phyloP scores from a whole-genome alignment of 2,888 invertebrate species.

The Callyntrura sp. region DNA sequence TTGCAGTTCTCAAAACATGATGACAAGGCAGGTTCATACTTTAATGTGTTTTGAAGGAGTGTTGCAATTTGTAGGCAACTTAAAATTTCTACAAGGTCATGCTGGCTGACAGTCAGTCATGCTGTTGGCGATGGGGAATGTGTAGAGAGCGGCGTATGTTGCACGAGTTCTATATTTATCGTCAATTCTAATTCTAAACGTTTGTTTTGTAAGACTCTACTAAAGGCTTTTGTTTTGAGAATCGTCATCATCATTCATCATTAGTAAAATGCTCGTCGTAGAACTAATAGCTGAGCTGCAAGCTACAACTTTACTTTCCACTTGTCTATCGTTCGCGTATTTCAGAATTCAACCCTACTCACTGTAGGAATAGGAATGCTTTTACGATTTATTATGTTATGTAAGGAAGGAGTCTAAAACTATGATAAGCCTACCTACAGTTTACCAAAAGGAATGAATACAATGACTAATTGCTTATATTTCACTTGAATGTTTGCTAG shows the following conservation, averaged over 20 bases:
- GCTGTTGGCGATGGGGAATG: not conserved
- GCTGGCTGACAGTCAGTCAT: conserved; percentile 17
- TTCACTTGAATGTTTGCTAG: too few relatives aligned
- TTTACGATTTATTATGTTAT: not conserved
- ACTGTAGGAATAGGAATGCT: too few relatives aligned
- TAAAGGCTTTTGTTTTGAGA: conserved; percentile 2
- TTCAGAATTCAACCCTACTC: not conserved
- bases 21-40: not conserved
- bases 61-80: not conserved
- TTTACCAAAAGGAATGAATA: too few relatives aligned
- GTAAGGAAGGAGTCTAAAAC: conserved; percentile 31
- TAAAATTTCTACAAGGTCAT: conserved; percentile 48
- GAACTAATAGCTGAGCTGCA: too few relatives aligned
- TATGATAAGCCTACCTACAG: not conserved
- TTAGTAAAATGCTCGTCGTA: not conserved
- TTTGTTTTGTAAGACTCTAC: conserved; percentile 18
- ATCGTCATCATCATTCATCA: conserved; percentile 34
- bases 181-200: not conserved
- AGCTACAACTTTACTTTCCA: conserved; percentile 46
- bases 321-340: not conserved
- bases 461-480: too few relatives aligned
- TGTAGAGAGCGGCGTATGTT: too few relatives aligned
- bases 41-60: not conserved
- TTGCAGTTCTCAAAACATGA: not conserved
- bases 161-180: too few relatives aligned